Conservation (phyloP, 2,113 vertebrate species). For the Melierax canorus region DNA sequence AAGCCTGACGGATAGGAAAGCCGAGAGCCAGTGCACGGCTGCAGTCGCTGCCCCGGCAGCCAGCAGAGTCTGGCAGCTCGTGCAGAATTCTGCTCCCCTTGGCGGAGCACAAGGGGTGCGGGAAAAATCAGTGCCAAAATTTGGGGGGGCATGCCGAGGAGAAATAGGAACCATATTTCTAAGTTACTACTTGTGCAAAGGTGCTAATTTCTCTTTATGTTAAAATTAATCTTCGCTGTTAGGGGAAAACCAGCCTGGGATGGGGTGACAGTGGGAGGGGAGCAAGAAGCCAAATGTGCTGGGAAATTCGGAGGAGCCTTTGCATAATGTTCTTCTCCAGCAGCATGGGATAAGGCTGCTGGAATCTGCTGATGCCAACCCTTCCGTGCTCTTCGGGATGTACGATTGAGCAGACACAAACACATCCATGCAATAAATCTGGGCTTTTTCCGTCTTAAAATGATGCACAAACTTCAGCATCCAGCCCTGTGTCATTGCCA, state of each 20-base stretch:
- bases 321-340: not conserved
- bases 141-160: not conserved
- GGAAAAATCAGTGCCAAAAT: not conserved
- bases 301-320: not conserved
- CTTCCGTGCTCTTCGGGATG: not conserved
- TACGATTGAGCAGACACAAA: not conserved
- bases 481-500: not conserved
- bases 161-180: fast-evolving
- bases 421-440: not conserved
- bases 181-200: not conserved
- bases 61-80: not conserved
- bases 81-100: not conserved
- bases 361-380: not conserved
- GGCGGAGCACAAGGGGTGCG: not conserved
- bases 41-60: not conserved
- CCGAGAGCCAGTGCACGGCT: not conserved
- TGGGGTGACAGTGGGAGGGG: not conserved
- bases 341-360: not conserved
- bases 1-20: not conserved
- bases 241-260: not conserved
- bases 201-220: not conserved
- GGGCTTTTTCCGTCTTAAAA: not conserved
- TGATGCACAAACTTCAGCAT: not conserved
- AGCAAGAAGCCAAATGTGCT: not conserved
- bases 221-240: not conserved